Conservation (phyloP, 2,797 vertebrate species). For the Adrianichthys oophorus region DNA sequence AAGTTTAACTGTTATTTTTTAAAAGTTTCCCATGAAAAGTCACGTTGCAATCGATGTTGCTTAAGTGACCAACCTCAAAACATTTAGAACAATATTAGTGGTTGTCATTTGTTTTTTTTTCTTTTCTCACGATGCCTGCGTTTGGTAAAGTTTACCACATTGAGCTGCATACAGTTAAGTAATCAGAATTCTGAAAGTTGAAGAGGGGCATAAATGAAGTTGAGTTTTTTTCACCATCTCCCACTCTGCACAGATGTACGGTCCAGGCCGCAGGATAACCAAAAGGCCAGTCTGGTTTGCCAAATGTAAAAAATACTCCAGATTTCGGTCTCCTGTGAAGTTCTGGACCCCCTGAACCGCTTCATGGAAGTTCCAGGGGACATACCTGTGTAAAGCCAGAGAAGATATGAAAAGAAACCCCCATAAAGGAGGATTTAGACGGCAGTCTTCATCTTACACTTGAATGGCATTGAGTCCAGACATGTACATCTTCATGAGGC, state of each 20-base stretch:
- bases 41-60: no score
- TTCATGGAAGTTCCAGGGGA: conserved; percentile 98
- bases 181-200: neutral
- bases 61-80: no score
- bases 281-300: conserved; percentile 86
- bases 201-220: neutral
- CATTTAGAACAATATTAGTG: neutral
- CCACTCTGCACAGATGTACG: conserved; percentile 99
- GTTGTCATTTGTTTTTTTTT: neutral
- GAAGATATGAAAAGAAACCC: neutral
- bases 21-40: no score
- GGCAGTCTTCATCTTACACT: conserved; percentile 74
- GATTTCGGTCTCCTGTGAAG: conserved; percentile 85
- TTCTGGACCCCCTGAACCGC: conserved; percentile 79
- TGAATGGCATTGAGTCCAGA: conserved; percentile 90
- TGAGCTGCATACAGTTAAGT: neutral
- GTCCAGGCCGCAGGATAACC: conserved; percentile 93
- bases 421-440: neutral
- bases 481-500: conserved; percentile 94
- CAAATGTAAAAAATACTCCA: conserved; percentile 88
- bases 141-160: no score
- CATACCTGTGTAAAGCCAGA: conserved; percentile 77
- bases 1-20: no score
- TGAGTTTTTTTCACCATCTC: conserved; percentile 87
- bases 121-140: neutral